Conservation (phyloP, 2,113 vertebrate species). For the Axis porcinus region DNA sequence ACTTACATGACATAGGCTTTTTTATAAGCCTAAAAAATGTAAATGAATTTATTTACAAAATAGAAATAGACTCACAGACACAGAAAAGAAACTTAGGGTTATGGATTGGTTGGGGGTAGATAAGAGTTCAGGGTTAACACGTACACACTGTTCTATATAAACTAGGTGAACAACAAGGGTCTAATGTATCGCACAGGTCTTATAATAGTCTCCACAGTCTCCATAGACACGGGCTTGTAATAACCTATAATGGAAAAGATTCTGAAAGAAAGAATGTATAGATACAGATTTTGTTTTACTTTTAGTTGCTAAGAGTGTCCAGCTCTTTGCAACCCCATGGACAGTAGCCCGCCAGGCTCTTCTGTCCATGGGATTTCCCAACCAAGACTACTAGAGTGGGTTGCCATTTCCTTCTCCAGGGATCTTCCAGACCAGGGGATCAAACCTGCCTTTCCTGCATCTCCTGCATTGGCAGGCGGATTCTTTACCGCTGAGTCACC, state of each 20-base stretch:
- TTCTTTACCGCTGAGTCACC: background rate
- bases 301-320: background rate
- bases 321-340: background rate
- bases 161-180: background rate
- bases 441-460: background rate
- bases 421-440: background rate
- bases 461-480: background rate
- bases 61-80: background rate
- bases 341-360: background rate
- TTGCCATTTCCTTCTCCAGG: background rate
- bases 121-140: background rate
- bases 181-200: background rate
- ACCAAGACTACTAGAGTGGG: background rate
- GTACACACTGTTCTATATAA: background rate
- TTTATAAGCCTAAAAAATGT: background rate
- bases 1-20: background rate
- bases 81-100: background rate
- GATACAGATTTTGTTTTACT: background rate
- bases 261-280: background rate
- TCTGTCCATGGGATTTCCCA: background rate
- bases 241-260: background rate
- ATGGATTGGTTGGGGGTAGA: background rate
- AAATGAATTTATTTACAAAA: background rate
- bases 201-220: background rate
- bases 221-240: background rate